These are phyloP conservation scores for Sprattus sprattus DNA, from an alignment of 2,113 vertebrate genomes.

Conservation along the genomic window DNA sequence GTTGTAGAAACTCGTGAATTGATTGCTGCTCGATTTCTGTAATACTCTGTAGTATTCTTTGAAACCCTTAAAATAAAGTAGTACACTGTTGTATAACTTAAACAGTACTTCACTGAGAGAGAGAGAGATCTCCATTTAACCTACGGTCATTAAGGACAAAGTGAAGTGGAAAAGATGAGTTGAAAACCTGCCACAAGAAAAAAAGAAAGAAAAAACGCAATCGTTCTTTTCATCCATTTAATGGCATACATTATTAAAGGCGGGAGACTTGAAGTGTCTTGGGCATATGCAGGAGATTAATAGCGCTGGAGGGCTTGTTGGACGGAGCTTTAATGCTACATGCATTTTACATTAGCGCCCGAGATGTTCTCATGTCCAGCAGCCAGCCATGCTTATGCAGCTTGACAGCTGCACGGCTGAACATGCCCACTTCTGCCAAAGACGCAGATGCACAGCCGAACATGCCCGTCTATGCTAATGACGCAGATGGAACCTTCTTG, in stretches of 20 bases:
- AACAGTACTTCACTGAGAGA: background rate
- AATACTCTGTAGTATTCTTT: no score
- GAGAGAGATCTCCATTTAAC: background rate
- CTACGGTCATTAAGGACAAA: conserved; percentile 1
- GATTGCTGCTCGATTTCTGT: no score
- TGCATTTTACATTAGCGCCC: conserved; percentile 40
- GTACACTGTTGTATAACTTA: background rate
- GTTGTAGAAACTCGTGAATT: no score
- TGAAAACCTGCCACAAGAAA: background rate
- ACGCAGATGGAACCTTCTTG: background rate
- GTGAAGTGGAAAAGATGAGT: background rate
- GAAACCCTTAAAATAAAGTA: background rate
- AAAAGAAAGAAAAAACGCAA: conserved; percentile 21
- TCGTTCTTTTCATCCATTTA: conserved; percentile 46
- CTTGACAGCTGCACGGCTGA: background rate
- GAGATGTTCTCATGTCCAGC: background rate
- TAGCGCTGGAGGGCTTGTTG: conserved; percentile 32
- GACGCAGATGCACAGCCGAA: background rate
- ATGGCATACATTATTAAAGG: conserved; percentile 51
- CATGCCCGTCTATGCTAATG: background rate
- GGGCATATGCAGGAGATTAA: conserved; percentile 44
- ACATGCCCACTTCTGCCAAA: background rate
- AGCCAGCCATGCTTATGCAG: background rate
- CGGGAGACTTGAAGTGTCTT: conserved; percentile 25
- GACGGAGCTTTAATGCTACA: conserved; percentile 27